Evolutionary conservation across 2,113 vertebrate species (phyloP), one percentile per base, ranked within the genome.

Genomic region (Sander vitreus): DNA sequence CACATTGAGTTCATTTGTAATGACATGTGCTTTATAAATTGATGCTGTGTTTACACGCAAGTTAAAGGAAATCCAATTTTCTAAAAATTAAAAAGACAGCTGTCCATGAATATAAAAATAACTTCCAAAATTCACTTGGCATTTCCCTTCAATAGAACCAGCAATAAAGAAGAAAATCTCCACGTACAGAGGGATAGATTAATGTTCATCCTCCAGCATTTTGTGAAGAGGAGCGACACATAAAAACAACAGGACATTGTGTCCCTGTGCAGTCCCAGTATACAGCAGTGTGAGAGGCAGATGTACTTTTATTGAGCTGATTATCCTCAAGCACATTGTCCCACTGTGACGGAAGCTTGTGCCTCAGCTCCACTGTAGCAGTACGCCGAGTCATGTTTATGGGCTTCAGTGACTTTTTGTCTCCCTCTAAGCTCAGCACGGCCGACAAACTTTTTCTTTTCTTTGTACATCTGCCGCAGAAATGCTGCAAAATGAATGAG

Each of bases 231-330:
- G 60, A 51, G 54, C 19, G n/a, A 85, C 75, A 78, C 45, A 75
- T 62, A 80, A 86, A 66, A 65, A 65, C 39, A 83, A 57, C 74
- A 85, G 80, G 77, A 90, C 85, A 88, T 70, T 60, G 57, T 80
- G 86, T 88, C 85, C 88, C 78, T 43, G 47, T 66, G 54, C 76
- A 74, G 78, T 80, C 45, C 54, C 72, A 59, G 69, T 70, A 23
- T 53, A 83, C 51, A 78, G 65, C 86, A 81, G 47, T 80, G 75
- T 69, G 30, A 89, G 73, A 79, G 78, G 84, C 85, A 90, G 81
- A 93, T 88, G 86, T 62, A 80, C 78, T 90, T 91, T 93, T 91
- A 91, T 85, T 88, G 85, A 88, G 81, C 80, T 85, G 83, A 91
- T 92, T 91, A 90, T 85, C 70, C 71, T 83, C 73, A 23, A 85